Evolutionary conservation across 2,113 vertebrate species (phyloP).

Genomic region (Ciconia maguari): DNA sequence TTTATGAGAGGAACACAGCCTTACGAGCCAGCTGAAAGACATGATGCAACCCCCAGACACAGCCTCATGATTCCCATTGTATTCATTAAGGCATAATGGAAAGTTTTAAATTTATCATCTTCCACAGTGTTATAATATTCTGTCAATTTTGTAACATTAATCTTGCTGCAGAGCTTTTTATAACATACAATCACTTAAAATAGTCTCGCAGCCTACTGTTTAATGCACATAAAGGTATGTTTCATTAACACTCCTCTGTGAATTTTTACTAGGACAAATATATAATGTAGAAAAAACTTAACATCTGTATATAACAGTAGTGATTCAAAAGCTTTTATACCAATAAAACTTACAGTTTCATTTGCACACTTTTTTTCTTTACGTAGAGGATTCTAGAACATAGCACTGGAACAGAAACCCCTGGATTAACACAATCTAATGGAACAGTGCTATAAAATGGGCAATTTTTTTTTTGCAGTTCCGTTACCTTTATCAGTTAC

Average conservation of each 20-base stretch:
- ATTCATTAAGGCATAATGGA: conserved; percentile 34
- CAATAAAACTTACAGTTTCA: conserved; percentile 9
- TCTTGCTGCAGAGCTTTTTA: conserved; percentile 64
- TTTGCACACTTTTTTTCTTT: neutral
- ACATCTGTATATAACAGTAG: conserved; percentile 5
- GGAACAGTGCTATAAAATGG: neutral
- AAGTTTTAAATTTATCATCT: conserved; percentile 60
- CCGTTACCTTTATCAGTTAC: neutral
- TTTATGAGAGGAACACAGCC: neutral
- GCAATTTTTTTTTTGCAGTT: neutral
- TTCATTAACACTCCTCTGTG: conserved; percentile 52
- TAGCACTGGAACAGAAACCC: neutral
- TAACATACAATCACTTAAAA: conserved; percentile 69
- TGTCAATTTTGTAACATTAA: conserved; percentile 69
- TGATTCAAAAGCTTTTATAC: conserved; percentile 16
- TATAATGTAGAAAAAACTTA: neutral
- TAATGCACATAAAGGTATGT: conserved; percentile 60
- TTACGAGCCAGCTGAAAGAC: neutral
- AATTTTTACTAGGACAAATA: conserved; percentile 61
- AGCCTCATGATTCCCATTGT: conserved; percentile 9
- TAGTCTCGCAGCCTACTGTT: conserved; percentile 36
- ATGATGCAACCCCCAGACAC: conserved; percentile 21
- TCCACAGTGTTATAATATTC: conserved; percentile 60
- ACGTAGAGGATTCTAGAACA: neutral
- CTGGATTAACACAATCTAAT: neutral